These are phyloP conservation scores for Nemapogon koenigi DNA, from an alignment of 2,888 invertebrate genomes.

Conservation along the genomic window DNA sequence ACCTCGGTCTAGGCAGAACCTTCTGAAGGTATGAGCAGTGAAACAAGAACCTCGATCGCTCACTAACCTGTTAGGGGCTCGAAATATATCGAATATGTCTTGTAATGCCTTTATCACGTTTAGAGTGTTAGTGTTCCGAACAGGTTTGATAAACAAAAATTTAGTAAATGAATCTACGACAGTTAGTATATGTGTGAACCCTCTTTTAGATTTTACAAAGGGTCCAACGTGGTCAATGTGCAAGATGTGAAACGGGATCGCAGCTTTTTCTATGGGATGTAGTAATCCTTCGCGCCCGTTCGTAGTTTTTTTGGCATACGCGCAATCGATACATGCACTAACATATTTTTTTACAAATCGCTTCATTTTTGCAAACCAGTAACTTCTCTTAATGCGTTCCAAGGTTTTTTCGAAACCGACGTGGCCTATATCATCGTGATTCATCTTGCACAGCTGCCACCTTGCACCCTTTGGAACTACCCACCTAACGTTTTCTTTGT, in stretches of 20 bases:
- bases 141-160: conserved; percentile 24
- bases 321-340: conserved; percentile 29
- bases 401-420: conserved; percentile 28
- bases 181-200: conserved; percentile 28
- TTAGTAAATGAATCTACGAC: conserved; percentile 32
- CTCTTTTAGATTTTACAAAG: conserved; percentile 24
- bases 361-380: conserved; percentile 35
- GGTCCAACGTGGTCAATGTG: conserved; percentile 40
- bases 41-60: conserved; percentile 32
- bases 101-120: conserved; percentile 22
- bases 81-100: conserved; percentile 19
- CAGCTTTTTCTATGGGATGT: conserved; percentile 33
- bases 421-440: conserved; percentile 34
- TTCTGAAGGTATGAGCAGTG: conserved; percentile 25
- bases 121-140: conserved; percentile 22
- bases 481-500: conserved; percentile 18
- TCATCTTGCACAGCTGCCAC: conserved; percentile 23
- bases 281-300: conserved; percentile 25
- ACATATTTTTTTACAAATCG: conserved; percentile 32
- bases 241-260: conserved; percentile 31
- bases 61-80: conserved; percentile 21
- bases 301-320: conserved; percentile 24
- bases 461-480: conserved; percentile 24
- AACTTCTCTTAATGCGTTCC: conserved; percentile 22
- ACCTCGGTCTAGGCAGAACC: conserved; percentile 23